Percentiles rank a stretch among this genome's conserved stretches.
These are phyloP conservation scores for Pegea sp. DNA, from an alignment of 23 tunicate species.

Conservation along the genomic window DNA sequence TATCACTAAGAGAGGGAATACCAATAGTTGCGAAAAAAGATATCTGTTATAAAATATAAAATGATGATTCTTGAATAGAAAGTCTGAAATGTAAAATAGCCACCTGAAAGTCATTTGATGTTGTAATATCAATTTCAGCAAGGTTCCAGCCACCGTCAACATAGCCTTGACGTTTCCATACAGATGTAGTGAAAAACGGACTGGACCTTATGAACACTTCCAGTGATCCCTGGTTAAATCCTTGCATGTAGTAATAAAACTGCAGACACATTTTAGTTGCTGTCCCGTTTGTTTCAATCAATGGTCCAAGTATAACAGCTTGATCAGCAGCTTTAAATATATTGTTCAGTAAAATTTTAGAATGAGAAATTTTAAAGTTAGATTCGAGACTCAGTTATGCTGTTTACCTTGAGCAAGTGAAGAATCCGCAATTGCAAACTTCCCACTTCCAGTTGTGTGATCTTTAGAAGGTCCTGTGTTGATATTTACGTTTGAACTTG, in stretches of 20 bases:
- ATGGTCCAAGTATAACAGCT: slow-evolving; percentile 17
- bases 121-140: slow-evolving; percentile 11
- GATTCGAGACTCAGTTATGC: no score
- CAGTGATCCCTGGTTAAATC: slow-evolving; percentile 20
- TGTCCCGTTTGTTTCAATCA: slow-evolving; percentile 12
- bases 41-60: slow-evolving; percentile 2
- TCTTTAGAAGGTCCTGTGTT: slow-evolving; percentile 38
- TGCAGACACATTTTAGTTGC: slow-evolving; percentile 10
- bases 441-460: slow-evolving; percentile 27
- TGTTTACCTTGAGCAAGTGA: slow-evolving; percentile 8
- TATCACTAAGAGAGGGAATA: slow-evolving; percentile 8
- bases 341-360: not conserved
- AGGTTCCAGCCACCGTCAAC: slow-evolving; percentile 22
- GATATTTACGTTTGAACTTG: no score
- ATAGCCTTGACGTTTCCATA: slow-evolving; percentile 18
- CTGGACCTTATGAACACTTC: slow-evolving; percentile 22
- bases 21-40: slow-evolving; percentile 6
- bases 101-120: slow-evolving; percentile 40
- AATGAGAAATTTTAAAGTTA: no score
- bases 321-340: slow-evolving; percentile 2
- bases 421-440: slow-evolving; percentile 21
- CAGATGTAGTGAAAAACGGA: slow-evolving; percentile 23
- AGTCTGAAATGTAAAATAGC: not conserved
- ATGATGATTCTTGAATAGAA: not conserved
- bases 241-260: slow-evolving; percentile 65